Conservation (phyloP, 2,113 vertebrate genomes). For the Passer montanus region DNA sequence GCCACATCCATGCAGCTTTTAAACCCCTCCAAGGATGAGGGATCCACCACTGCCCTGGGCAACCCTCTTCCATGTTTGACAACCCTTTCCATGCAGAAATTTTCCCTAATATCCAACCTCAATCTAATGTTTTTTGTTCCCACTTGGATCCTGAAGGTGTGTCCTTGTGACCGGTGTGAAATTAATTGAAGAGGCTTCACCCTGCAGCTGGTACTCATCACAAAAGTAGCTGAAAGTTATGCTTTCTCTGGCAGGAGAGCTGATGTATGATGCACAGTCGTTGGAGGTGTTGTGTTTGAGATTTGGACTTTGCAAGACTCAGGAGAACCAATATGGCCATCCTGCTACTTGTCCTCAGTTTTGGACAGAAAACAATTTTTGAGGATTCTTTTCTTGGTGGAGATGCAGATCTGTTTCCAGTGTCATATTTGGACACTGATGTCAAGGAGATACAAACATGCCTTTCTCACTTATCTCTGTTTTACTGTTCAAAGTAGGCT, state of each 20-base stretch:
- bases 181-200: neutral
- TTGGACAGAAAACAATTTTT: neutral
- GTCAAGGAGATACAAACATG: neutral
- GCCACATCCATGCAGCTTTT: neutral
- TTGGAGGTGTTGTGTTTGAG: neutral
- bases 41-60: neutral
- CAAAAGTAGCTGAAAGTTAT: neutral
- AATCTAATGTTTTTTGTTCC: neutral
- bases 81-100: neutral
- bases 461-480: neutral
- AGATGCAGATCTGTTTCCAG: neutral
- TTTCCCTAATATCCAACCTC: neutral
- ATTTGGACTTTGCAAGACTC: neutral
- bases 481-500: neutral
- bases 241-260: neutral
- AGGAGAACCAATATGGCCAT: fast-evolving
- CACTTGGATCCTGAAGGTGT: neutral
- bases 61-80: neutral
- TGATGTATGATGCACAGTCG: neutral
- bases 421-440: neutral
- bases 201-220: neutral
- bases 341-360: neutral
- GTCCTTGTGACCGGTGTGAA: fast-evolving
- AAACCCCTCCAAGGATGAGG: neutral
- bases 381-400: neutral